Conservation (phyloP, 2,888 invertebrate species). For the Orgyia antiqua region DNA sequence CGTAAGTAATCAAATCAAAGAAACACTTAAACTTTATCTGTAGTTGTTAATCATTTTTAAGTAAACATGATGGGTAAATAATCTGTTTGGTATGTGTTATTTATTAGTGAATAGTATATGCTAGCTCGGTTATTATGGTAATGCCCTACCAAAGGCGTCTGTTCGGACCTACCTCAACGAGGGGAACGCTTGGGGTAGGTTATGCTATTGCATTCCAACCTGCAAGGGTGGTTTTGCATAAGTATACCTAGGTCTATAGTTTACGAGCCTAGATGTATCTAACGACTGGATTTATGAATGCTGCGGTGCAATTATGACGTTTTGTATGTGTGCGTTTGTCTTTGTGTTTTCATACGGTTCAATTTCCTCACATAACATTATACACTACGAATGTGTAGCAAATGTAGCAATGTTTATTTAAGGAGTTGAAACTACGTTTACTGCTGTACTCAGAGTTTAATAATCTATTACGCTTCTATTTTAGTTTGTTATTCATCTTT, state of each 20-base stretch:
- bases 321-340: slow-evolving; percentile 33
- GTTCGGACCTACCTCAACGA: slow-evolving; percentile 61
- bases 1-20: too few species aligned
- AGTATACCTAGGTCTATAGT: slow-evolving; percentile 53
- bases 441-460: too few species aligned
- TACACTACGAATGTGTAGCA: too few species aligned
- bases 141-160: slow-evolving; percentile 63
- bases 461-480: slow-evolving; percentile 34
- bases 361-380: too few species aligned
- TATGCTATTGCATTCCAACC: slow-evolving; percentile 68
- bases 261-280: slow-evolving; percentile 58
- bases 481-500: slow-evolving; percentile 56
- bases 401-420: too few species aligned
- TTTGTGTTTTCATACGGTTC: too few species aligned
- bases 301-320: slow-evolving; percentile 59
- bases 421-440: too few species aligned
- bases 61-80: slow-evolving; percentile 24
- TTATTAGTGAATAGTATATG: slow-evolving; percentile 34
- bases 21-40: too few species aligned
- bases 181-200: slow-evolving; percentile 71
- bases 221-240: slow-evolving; percentile 66
- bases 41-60: slow-evolving; percentile 20
- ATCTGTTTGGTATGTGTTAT: slow-evolving; percentile 22
- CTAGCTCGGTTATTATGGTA: slow-evolving; percentile 57
- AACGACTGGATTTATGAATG: slow-evolving; percentile 63